A percentile compares a stretch with the other conserved stretches of the same genome.
These are phyloP conservation scores for Paracanthobrama guichenoti DNA, from an alignment of 2,113 vertebrate genomes.

Conservation along the genomic window DNA sequence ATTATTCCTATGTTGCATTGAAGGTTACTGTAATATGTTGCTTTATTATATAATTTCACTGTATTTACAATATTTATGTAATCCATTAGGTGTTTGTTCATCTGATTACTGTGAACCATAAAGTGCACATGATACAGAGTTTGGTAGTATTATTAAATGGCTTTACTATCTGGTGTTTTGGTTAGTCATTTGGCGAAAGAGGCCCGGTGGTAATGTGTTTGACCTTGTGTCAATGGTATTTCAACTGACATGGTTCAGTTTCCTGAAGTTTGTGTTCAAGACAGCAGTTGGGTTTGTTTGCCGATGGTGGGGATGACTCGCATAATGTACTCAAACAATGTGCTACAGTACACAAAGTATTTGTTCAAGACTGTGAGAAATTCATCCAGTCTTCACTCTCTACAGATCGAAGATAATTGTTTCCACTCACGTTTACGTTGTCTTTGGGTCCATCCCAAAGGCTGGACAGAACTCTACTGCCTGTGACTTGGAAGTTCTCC, in stretches of 20 bases:
- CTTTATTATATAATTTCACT: neutral
- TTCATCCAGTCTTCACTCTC: conserved; percentile 16
- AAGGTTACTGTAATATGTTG: neutral
- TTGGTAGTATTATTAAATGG: conserved; percentile 27
- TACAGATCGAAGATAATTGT: conserved; percentile 10
- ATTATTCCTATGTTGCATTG: neutral
- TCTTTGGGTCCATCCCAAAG: conserved; percentile 16
- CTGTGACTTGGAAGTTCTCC: conserved; percentile 41
- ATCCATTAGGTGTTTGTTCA: conserved; percentile 14
- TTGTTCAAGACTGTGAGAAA: conserved; percentile 45
- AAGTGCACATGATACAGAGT: conserved; percentile 28
- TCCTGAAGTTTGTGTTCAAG: conserved; percentile 70
- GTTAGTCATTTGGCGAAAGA: neutral
- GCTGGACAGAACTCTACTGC: conserved; percentile 25
- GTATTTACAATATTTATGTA: neutral
- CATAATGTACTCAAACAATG: conserved; percentile 51
- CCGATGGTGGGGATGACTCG: conserved; percentile 54
- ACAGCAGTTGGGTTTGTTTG: conserved; percentile 59
- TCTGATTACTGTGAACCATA: conserved; percentile 12
- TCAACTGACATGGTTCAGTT: conserved; percentile 48
- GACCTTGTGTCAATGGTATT: conserved; percentile 39
- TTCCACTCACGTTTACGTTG: conserved; percentile 3
- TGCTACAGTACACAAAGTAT: conserved; percentile 29
- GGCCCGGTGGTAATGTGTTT: neutral
- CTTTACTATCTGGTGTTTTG: neutral